Evolutionary conservation across 2,888 invertebrate genomes (phyloP), one percentile per base, ranked within the genome.

Genomic region (Apodemia zela): DNA sequence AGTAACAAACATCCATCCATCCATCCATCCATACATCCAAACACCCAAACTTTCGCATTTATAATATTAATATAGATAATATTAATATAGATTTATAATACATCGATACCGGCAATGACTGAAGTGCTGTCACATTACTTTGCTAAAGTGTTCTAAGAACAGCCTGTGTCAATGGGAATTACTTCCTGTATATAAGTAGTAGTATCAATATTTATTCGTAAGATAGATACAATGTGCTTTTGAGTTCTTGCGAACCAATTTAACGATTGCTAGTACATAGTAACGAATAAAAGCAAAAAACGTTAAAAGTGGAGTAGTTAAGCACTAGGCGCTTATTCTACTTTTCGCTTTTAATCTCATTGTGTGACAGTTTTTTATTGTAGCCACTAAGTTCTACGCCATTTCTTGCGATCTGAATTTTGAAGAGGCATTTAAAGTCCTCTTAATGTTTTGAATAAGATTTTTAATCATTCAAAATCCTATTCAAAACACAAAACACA

Each of bases 301-400:
- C 18, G 11, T 54, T 51, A 11, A 51, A 51, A 49, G 4, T 54
- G 11, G 51, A 54, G 25, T 54, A 42, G 42, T 42, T 38, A 54
- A 54, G 54, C 15, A 25, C 54, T 25, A 54, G 54, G 25, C 25
- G 25, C 54, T 54, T 54, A 54, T 25, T 25, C 54, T 54, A 54
- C 54, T 54, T 54, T 54, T 21, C 21, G 13, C 54, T 54, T 54
- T 54, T 15, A 54, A 54, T 54, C 54, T 54, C 15, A 54, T 54
- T 25, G 54, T 54, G 21, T 54, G 54, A 54, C 54, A 25, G 54
- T 15, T 54, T 54, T 47, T 54, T 3, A 54, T 25, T 54, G 54
- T 25, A 54, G 54, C 25, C 25, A 25, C 15, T 54, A 25, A 18
- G 54, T 54, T 54, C 25, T 7, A 25, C 54, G 54, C 25, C 21